These are phyloP conservation scores for Chiridota heheva DNA, from an alignment of 35 echinoderm and acorn worm genomes.

Conservation along the genomic window DNA sequence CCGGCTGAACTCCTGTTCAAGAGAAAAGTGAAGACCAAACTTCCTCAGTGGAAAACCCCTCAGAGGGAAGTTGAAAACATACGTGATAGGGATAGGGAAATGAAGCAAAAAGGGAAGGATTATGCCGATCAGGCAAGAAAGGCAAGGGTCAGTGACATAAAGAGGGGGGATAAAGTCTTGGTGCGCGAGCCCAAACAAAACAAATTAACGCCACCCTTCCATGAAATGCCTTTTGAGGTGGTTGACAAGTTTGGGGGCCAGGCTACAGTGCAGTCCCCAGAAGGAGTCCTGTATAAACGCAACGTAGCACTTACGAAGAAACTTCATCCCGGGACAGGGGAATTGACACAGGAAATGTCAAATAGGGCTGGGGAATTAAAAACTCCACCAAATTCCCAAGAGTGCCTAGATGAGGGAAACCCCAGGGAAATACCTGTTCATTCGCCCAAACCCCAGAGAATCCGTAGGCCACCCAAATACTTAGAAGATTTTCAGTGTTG, in stretches of 20 bases:
- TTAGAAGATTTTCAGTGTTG: too few relatives aligned
- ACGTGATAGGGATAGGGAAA: conserved; percentile 18
- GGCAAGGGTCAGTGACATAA: conserved; percentile 28
- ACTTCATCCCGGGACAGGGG: too few relatives aligned
- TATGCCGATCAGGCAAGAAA: conserved; percentile 28
- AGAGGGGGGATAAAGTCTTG: conserved; percentile 31
- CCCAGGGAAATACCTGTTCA: too few relatives aligned
- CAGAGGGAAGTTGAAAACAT: conserved; percentile 1
- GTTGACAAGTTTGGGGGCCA: conserved; percentile 36
- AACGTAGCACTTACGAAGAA: conserved; percentile 49
- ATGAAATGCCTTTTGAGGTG: conserved; percentile 33
- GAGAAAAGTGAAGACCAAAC: conserved; percentile 46
- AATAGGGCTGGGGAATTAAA: too few relatives aligned
- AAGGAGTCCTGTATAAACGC: conserved; percentile 58
- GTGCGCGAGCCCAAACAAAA: conserved; percentile 25
- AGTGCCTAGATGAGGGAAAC: too few relatives aligned
- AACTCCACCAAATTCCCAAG: too few relatives aligned
- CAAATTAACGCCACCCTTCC: conserved; percentile 34
- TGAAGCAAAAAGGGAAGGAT: conserved; percentile 28
- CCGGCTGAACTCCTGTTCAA: conserved; percentile 56
- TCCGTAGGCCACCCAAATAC: too few relatives aligned
- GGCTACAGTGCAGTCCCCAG: conserved; percentile 32
- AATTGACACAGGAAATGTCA: too few relatives aligned
- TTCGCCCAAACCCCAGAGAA: too few relatives aligned
- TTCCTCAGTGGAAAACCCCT: conserved; percentile 17